Evolutionary conservation across 2,888 invertebrate genomes (phyloP), one percentile per base, ranked within the genome.

Genomic region (Anticlea derivata): DNA sequence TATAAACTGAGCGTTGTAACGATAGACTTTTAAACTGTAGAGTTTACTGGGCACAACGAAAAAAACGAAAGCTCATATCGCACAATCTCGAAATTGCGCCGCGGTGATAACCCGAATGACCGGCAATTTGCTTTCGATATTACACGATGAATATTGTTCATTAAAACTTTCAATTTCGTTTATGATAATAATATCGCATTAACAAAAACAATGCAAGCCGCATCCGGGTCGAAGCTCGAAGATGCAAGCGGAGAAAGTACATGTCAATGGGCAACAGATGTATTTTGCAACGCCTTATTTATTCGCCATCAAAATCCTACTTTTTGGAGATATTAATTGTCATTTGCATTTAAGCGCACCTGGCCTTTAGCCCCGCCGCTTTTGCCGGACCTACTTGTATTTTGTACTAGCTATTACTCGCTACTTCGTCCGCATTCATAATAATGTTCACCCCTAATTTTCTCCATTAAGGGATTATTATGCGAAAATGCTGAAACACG

Each of bases 111-210:
- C 55, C 60, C 65, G 66, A 75, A 68, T 68, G 67, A 65, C 68
- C 68, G 67, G 60, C 69, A 75, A 75, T 75, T 80, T 77, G 78
- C 81, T 82, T 81, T 83, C 78, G 75, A 73, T 80, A 81, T 80
- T 81, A 72, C 73, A 69, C 73, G 63, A 72, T 66, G 66, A 60
- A 71, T 78, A 77, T 73, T 73, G 68, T 71, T 72, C 70, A 78
- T 79, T 78, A 76, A 72, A 69, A 84, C 85, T 86, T 86, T 86
- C 86, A 78, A 78, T 84, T 83, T 83, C 80, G 69, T 60, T 77
- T 65, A 66, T 56, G 70, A 73, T 77, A 80, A 82, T 75, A 81
- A 80, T 78, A 83, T 75, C 73, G 68, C 73, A 80, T 80, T 78
- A 80, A 81, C 75, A 78, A 82, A 86, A 84, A 86, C 85, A 86